Conservation (phyloP, 2,113 vertebrate species). For the Furnarius figulus region DNA sequence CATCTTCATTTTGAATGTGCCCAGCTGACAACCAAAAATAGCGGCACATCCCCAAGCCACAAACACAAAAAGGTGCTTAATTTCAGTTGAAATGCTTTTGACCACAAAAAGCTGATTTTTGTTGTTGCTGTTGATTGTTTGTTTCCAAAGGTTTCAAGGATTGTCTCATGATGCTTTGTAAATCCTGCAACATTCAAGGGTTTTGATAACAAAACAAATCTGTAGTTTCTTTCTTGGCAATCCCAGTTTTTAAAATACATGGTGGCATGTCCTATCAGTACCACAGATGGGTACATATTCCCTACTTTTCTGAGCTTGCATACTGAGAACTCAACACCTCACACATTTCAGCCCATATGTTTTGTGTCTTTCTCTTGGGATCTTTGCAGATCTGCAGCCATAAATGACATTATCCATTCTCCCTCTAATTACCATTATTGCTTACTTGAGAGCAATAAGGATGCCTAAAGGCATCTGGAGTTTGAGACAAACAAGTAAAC, state of each 20-base stretch:
- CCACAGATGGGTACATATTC: background rate
- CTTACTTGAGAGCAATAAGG: background rate
- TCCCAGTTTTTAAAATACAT: background rate
- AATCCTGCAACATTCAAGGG: background rate
- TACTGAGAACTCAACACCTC: background rate
- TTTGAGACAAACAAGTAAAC: background rate
- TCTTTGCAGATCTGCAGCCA: background rate
- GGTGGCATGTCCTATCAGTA: background rate
- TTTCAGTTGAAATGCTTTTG: background rate
- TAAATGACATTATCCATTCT: background rate
- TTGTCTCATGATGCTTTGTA: background rate
- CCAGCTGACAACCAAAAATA: background rate
- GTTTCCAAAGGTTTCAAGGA: background rate
- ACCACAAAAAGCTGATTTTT: background rate
- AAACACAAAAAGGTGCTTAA: rapidly evolving
- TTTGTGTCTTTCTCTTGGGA: background rate
- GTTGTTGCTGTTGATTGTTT: background rate
- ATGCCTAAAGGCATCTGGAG: background rate
- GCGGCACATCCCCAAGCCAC: background rate
- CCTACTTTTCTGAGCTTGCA: background rate
- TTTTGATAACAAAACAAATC: background rate
- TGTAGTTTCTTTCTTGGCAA: background rate
- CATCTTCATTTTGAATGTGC: background rate
- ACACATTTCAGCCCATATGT: background rate
- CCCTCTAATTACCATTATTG: background rate